Base-by-base conservation (phyloP, 2,113 vertebrate species). In the Falco punctatus region DNA sequence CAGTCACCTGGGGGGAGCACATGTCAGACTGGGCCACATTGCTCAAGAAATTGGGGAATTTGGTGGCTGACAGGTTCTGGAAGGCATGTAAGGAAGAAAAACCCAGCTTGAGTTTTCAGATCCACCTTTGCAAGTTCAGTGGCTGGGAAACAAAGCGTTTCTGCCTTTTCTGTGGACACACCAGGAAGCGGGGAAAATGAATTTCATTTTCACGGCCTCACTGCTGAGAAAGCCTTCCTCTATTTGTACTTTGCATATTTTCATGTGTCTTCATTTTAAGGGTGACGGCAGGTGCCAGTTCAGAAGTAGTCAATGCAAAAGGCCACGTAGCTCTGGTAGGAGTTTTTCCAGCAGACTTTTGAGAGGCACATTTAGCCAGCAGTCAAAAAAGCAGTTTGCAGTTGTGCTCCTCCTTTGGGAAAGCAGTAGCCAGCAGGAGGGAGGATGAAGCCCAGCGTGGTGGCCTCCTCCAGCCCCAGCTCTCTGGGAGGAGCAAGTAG, bases 1-100 rank as follows among this genome's bases (percentile, higher is more conserved):
- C 0, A 2, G 38, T 32, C 1, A 2, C 52, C 6, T 7, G 0
- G 5, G 52, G 48, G 2, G 13, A 55, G 6, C 51, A 15, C 1
- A 1, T 0, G 0, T 2, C 23, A 26, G n/a, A 1, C 13, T 1
- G 20, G 35, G 75, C 81, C 51, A 21, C 19, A 1, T 4, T 21
- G 40, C 33, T 8, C 18, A 1, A 14, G 35, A 1, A 7, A 30
- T 2, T 1, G 80, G 49, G 67, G 20, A 17, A 4, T 2, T 2
- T 1, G 30, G 22, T 2, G 10, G 9, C 26, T 21, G n/a, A 14
- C 22, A 13, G 42, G 6, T 32, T 12, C 86, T 19, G 27, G 51
- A 11, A 51, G 62, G 71, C 49, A 11, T 33, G 5, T 1, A 5
- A 28, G 83, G 55, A 40, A 57, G 40, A 13, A 21, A 77, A 89